Percentiles rank a stretch among this genome's conserved stretches.
phyloP scores from a whole-genome alignment of 2,888 invertebrate genomes.

The Sussaba pulchella region DNA sequence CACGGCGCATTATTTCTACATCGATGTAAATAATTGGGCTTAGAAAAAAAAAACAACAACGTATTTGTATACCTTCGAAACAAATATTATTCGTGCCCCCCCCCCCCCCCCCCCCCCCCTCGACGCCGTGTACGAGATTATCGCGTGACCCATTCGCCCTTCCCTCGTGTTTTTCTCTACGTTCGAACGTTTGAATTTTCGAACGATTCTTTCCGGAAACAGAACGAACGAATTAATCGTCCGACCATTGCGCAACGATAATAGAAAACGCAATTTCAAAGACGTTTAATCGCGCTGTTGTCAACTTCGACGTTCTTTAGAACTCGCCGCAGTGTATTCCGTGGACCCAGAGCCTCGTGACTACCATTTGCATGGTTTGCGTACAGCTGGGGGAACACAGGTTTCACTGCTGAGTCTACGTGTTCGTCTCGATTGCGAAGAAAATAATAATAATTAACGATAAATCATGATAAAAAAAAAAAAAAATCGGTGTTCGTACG shows the following conservation, averaged over 20 bases:
- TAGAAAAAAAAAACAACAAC: background rate
- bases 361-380: conserved; percentile 45
- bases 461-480: background rate
- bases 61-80: background rate
- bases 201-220: too few relatives aligned
- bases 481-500: conserved; percentile 3
- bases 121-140: background rate
- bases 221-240: too few relatives aligned
- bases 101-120: background rate
- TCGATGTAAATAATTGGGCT: background rate
- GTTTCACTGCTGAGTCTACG: conserved; percentile 82
- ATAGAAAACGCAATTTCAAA: too few relatives aligned
- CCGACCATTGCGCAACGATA: too few relatives aligned
- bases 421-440: conserved; percentile 7
- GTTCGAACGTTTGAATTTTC: background rate
- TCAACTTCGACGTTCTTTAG: conserved; percentile 65
- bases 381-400: conserved; percentile 82
- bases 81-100: background rate
- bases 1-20: background rate
- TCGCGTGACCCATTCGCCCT: background rate
- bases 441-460: conserved; percentile 13
- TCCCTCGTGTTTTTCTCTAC: background rate
- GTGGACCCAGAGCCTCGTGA: conserved; percentile 82
- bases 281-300: background rate
- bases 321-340: conserved; percentile 83